Evolutionary conservation across 2,888 invertebrate species (phyloP).

Genomic region (Phasia obesa): DNA sequence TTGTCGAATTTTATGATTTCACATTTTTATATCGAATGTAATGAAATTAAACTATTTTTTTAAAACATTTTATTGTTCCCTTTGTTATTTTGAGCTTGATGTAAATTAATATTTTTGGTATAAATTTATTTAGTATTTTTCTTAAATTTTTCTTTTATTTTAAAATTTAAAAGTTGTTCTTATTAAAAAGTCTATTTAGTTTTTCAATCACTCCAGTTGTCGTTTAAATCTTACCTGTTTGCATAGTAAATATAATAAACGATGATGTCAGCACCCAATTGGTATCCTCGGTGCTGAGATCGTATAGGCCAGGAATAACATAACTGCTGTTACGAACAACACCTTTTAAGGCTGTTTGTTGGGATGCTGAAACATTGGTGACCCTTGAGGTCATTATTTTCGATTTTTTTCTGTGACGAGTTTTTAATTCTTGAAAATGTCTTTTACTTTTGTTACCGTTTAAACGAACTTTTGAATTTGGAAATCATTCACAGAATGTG

Average conservation of each 20-base stretch:
- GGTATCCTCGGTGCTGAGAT: constrained; percentile 90
- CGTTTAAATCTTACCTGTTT: constrained; percentile 86
- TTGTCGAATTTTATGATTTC: too few species aligned
- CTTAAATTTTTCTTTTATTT: too few species aligned
- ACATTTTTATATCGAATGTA: too few species aligned
- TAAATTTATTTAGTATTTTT: too few species aligned
- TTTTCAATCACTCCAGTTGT: too few species aligned
- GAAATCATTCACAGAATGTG: constrained; percentile 40
- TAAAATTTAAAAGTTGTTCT: too few species aligned
- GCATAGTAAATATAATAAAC: constrained; percentile 96
- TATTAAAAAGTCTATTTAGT: not conserved
- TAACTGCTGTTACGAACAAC: constrained; percentile 80
- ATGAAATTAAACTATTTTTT: too few species aligned
- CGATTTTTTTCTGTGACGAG: not conserved
- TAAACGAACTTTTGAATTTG: constrained; percentile 4
- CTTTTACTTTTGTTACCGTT: constrained; percentile 7
- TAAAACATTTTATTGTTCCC: too few species aligned
- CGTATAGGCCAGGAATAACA: constrained; percentile 85
- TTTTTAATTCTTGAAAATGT: constrained; percentile 14
- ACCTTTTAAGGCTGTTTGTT: constrained; percentile 79
- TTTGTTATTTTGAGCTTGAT: too few species aligned
- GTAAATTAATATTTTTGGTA: too few species aligned
- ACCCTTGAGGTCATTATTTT: constrained; percentile 76
- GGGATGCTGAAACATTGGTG: constrained; percentile 77
- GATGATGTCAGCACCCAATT: constrained; percentile 95